Percentiles rank a stretch among this genome's conserved stretches.
These are phyloP conservation scores for Gastracanthus pulcherrimus DNA, from an alignment of 2,888 invertebrate genomes.

Conservation along the genomic window DNA sequence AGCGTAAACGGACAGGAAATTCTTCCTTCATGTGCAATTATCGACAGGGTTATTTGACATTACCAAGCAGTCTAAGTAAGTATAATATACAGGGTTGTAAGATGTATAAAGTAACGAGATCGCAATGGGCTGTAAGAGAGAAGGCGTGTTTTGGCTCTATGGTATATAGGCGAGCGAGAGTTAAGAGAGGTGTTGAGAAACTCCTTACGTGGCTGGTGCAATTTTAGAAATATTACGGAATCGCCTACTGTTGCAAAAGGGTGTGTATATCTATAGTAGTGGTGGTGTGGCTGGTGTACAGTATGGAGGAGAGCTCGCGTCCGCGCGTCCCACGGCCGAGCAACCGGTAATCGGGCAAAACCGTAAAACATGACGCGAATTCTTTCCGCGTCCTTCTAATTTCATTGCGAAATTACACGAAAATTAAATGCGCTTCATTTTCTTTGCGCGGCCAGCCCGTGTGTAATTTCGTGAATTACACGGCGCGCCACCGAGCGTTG, in stretches of 20 bases:
- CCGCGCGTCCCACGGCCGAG: too few species aligned
- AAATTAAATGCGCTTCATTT: constrained; percentile 21
- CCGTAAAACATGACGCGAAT: constrained; percentile 34
- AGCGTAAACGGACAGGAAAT: constrained; percentile 9
- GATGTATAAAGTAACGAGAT: background rate
- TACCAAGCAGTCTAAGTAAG: constrained; percentile 23
- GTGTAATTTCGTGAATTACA: background rate
- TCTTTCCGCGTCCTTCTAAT: constrained; percentile 4
- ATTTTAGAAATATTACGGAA: constrained; percentile 43
- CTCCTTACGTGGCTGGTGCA: constrained; percentile 35
- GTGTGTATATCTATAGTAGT: background rate
- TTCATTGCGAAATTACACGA: constrained; percentile 27
- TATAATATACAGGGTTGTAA: background rate
- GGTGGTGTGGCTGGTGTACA: background rate
- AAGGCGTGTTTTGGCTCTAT: background rate
- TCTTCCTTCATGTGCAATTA: constrained; percentile 32
- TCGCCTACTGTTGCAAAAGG: constrained; percentile 18
- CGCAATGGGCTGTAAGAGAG: background rate
- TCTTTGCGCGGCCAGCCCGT: background rate
- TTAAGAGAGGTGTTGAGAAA: constrained; percentile 26
- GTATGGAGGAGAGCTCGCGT: background rate
- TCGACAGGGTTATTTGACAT: background rate
- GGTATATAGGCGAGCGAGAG: background rate
- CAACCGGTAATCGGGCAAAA: constrained; percentile 10
- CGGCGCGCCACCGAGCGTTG: background rate